phyloP scores from a whole-genome alignment of 1,140 invertebrate genomes.

The Euura lappo region DNA sequence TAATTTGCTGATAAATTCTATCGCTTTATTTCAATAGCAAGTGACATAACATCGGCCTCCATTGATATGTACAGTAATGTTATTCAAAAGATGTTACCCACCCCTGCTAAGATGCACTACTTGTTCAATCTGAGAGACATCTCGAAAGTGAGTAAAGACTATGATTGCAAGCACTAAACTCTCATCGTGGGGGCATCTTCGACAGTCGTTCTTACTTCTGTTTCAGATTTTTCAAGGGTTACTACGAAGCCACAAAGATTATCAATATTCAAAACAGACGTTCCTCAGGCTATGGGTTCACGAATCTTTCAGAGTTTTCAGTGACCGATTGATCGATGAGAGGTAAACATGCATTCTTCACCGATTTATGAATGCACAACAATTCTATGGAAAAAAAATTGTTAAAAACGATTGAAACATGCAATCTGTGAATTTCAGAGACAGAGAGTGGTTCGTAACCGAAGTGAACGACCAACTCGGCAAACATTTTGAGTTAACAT shows the following conservation, averaged over 20 bases:
- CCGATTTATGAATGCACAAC: conserved; percentile 13
- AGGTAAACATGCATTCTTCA: conserved; percentile 53
- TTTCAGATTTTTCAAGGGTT: conserved; percentile 74
- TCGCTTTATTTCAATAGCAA: conserved; percentile 44
- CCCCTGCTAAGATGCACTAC: conserved; percentile 88
- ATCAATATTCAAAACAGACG: conserved; percentile 71
- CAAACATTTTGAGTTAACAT: conserved; percentile 77
- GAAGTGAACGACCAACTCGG: conserved; percentile 76
- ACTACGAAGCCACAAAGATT: conserved; percentile 75
- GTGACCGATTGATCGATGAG: conserved; percentile 79
- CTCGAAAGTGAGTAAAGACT: conserved; percentile 66
- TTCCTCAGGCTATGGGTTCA: conserved; percentile 84
- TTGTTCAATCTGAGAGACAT: conserved; percentile 88
- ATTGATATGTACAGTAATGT: conserved; percentile 79
- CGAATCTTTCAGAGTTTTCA: conserved; percentile 83
- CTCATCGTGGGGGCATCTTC: no score
- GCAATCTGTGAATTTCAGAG: conserved; percentile 54
- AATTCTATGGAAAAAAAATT: no score
- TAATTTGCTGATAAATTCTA: no score
- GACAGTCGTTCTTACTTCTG: conserved; percentile 10
- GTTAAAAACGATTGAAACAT: neutral
- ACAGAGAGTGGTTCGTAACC: conserved; percentile 76
- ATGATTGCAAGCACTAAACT: neutral
- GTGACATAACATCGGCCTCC: conserved; percentile 69
- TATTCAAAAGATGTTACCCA: conserved; percentile 76